Evolutionary conservation across 1,140 invertebrate species (phyloP), one percentile per base, ranked within the genome.

Genomic region (Bombus sylvicola): DNA sequence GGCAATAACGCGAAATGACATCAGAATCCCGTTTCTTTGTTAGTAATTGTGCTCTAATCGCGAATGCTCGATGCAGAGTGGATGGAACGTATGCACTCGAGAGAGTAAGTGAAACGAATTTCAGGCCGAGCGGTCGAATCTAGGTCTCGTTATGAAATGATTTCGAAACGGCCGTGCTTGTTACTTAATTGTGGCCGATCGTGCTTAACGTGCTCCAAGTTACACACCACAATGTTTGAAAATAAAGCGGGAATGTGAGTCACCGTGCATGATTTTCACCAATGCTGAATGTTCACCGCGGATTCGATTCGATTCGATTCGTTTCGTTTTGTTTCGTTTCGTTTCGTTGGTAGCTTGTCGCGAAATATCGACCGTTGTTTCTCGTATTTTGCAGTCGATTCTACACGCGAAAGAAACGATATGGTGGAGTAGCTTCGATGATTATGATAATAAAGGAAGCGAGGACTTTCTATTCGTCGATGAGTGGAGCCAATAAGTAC

Each of bases 81-180:
- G 64, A 85, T 74, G 78, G 83, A 77, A 62, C 64, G 57, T 82
- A 47, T 34, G 34, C 31, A 31, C 57, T 18, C 8, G 34, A 53
- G 43, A 31, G 62, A 25, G 18, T 28, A 72, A 83, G 31, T 66
- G 87, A 89, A 87, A 78, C 64, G 34, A 73, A 81, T 90, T 89
- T 89, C 85, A 75, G 76, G 41, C 68, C 64, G 78, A 66, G 74
- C 71, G 79, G 53, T 68, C 77, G 73, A 90, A 90, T 87, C 74
- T 87, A 85, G 86, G 86, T 80, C 83, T 89, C 88, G 86, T 90
- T 90, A 82, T 90, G 88, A 90, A 90, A 90, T 53, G 57, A 89
- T 90, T 90, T 89, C 88, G 71, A 89, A 83, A 90, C 37, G 47
- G 31, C 13, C 39, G 37, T 22, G 31, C 31, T 57, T 53, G 86